Base-by-base conservation (phyloP, 1,140 invertebrate genomes). In the Drosophila neocordata region DNA sequence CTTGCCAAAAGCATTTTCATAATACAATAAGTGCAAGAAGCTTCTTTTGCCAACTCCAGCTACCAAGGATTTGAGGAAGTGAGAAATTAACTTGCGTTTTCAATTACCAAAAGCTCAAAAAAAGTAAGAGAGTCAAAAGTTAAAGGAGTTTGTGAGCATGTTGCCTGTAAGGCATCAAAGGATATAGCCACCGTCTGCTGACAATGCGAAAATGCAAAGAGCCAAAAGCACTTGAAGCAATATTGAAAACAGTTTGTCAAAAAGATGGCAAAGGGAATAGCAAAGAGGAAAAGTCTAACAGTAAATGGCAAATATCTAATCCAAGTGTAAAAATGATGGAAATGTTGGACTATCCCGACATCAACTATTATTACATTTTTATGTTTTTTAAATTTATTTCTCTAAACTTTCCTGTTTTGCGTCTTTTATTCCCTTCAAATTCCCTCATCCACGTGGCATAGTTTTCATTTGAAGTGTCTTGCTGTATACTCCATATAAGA, bases 21-120 rank as follows among this genome's bases (percentile, higher is more conserved):
- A 88, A 88, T 88, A 79, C 79, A 88, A 88, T 83, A 69, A 83
- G 65, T 88, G 83, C 79, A 79, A 76, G 71, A 82, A 52, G 73
- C 38, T 55, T 34, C 27, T 59, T 24, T 53, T 38, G 51, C 65
- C 58, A 57, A 12, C 55, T 27, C 20, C 38, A 4, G 37, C 65
- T 51, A 74, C 58, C 71, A 74, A 76, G 58, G 73, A 69, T 67
- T 65, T 56, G 58, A 65, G 65, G 57, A 83, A 83, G 83, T 87
- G 83, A 71, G 83, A 88, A 88, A 88, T 88, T 79, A 87, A 88
- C 76, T 88, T 88, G 84, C 83, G 83, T 88, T 88, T 88, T 89
- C 83, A 88, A 88, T 88, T 88, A 88, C 83, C 79, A 71, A 70
- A 88, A 60, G 57, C 65, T 51, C 56, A 52, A 27, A 65, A 52